phyloP scores from a whole-genome alignment of 2,888 invertebrate genomes.

The Agonopterix alstromeriana region DNA sequence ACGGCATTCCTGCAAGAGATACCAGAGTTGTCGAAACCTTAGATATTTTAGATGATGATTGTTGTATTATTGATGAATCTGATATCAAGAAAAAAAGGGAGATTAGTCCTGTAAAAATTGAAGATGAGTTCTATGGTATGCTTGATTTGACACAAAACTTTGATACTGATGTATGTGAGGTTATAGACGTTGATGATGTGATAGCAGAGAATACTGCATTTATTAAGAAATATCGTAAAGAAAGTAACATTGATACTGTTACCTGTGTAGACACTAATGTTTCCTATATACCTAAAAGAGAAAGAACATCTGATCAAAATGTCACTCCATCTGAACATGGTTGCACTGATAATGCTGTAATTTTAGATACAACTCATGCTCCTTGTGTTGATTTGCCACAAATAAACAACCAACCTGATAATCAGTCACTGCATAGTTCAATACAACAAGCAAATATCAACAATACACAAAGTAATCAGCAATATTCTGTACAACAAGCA shows the following conservation, averaged over 20 bases:
- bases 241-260: conserved; percentile 10
- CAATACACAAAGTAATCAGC: too few species aligned
- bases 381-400: too few species aligned
- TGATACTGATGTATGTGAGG: conserved; percentile 16
- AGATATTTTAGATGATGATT: conserved; percentile 5
- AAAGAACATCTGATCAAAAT: background rate
- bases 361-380: background rate
- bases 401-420: too few species aligned
- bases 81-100: conserved; percentile 10
- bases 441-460: too few species aligned
- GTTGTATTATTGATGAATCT: conserved; percentile 5
- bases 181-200: conserved; percentile 37
- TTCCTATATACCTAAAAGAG: background rate
- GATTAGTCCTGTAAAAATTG: conserved; percentile 2
- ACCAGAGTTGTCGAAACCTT: background rate
- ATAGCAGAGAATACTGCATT: conserved; percentile 31
- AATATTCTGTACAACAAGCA: too few species aligned
- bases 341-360: too few species aligned
- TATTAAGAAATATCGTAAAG: conserved; percentile 16
- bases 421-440: too few species aligned
- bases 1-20: background rate
- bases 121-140: conserved; percentile 13
- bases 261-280: conserved; percentile 14
- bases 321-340: background rate
- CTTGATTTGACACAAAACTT: conserved; percentile 9